Evolutionary conservation across 2,888 invertebrate species (phyloP), one percentile per base, ranked within the genome.

Genomic region (Odontocolon sp.): DNA sequence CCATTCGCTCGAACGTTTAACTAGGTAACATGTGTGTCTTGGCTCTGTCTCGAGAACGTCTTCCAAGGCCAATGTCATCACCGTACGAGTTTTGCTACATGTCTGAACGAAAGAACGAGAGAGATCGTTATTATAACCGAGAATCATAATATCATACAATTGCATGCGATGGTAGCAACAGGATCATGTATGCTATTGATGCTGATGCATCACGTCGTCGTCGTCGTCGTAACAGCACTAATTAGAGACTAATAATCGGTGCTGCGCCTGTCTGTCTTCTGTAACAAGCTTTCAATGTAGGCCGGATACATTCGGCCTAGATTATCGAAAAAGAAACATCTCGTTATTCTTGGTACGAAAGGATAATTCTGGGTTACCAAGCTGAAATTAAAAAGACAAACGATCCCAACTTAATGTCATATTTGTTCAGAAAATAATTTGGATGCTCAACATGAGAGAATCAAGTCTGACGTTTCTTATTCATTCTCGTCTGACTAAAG

Each of bases 21-120:
- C 77, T 52, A 33, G 54, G 50, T 26, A 63, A 71, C 11, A 50
- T 61, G 59, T 21, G 16, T 47, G 33, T 33, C 16, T 26, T 47
- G 23, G 28, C 36, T 50, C 33, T 45, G 23, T 6, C 50, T 16
- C 38, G 50, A 50, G 61, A 61, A 52, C 33, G 50, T 63, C 26
- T 57, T 40, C 36, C 77, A 77, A 68, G 72, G 77, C 72, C 77
- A 77, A 77, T 77, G 77, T 72, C 77, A 77, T 68, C 63, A 64
- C 38, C 26, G 38, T 23, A 33, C 63, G 26, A 45, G 36, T 50
- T 18, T 47, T 21, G 8, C 26, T 21, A 21, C 31, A 2, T 9
- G 50, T 23, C 6, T 18, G 45, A 28, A 45, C 42, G 56, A 63
- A 70, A 56, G 52, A 59, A 57, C 38, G 26, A 57, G 68, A 54